Evolutionary conservation across 2,888 invertebrate genomes (phyloP).

Genomic region (Pomacea canaliculata): DNA sequence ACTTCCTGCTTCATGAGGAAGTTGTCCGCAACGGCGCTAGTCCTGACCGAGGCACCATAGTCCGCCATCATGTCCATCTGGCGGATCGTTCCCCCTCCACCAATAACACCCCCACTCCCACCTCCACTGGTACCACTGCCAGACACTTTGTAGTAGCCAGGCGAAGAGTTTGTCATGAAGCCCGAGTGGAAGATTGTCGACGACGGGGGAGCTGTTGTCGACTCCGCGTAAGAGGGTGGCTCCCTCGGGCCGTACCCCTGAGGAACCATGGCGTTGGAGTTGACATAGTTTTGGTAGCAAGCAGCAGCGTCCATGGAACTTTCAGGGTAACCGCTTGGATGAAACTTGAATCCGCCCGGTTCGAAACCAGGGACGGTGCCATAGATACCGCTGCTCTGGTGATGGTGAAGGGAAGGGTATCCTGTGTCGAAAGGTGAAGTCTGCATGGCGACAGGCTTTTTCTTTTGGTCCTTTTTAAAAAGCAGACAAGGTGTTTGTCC

Average conservation of each 20-base stretch:
- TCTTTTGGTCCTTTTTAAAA: no score
- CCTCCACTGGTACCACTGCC: slow-evolving; percentile 18
- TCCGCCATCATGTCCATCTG: slow-evolving; percentile 21
- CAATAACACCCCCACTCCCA: neutral
- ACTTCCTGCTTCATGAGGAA: slow-evolving; percentile 27
- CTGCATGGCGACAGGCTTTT: slow-evolving; percentile 38
- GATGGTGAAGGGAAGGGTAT: slow-evolving; percentile 35
- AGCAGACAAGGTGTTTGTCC: no score
- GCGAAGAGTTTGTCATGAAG: slow-evolving; percentile 40
- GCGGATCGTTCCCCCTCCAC: slow-evolving; percentile 3
- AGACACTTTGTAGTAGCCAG: slow-evolving; percentile 45
- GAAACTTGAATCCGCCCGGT: slow-evolving; percentile 45
- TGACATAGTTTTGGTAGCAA: slow-evolving; percentile 46
- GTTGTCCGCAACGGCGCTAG: slow-evolving; percentile 13
- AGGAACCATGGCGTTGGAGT: slow-evolving; percentile 30
- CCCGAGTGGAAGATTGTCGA: slow-evolving; percentile 48
- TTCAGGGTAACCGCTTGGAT: slow-evolving; percentile 50
- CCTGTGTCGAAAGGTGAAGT: slow-evolving; percentile 46
- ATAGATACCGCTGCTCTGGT: slow-evolving; percentile 41
- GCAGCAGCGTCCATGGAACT: slow-evolving; percentile 32
- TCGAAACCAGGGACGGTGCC: slow-evolving; percentile 46
- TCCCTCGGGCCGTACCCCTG: slow-evolving; percentile 45
- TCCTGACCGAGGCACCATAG: slow-evolving; percentile 1
- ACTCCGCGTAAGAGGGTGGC: slow-evolving; percentile 53
- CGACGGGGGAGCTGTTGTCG: slow-evolving; percentile 22